Evolutionary conservation across 1,140 invertebrate genomes (phyloP).

Genomic region (Triops cancriformis): DNA sequence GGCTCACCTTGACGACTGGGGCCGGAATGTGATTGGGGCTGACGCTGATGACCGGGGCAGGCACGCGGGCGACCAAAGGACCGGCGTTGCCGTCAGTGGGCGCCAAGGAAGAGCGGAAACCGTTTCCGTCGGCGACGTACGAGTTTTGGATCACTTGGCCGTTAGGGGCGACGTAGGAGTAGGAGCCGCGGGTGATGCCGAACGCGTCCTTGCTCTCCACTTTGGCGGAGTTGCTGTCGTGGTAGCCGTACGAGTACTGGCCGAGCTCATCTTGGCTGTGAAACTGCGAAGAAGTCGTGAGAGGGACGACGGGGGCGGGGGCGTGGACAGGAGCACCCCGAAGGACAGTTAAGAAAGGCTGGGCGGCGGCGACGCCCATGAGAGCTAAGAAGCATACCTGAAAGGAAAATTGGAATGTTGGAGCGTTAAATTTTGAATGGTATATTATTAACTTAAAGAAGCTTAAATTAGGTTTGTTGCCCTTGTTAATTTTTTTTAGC

Average conservation of each 20-base stretch:
- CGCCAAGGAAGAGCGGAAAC: conserved; percentile 40
- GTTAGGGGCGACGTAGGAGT: conserved; percentile 51
- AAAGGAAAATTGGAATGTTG: not conserved
- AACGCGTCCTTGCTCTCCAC: conserved; percentile 28
- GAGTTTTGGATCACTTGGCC: conserved; percentile 51
- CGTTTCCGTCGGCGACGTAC: conserved; percentile 53
- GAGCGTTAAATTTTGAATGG: not conserved
- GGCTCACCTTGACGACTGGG: not conserved
- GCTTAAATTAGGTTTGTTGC: too few species aligned
- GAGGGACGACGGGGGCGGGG: conserved; percentile 16
- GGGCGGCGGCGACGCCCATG: not conserved
- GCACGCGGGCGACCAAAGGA: conserved; percentile 21
- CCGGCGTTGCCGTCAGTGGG: conserved; percentile 22
- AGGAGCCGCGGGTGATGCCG: conserved; percentile 26
- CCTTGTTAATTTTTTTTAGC: too few species aligned
- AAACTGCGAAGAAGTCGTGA: conserved; percentile 27
- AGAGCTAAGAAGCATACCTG: conserved; percentile 18
- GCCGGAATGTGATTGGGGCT: conserved; percentile 16
- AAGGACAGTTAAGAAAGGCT: not conserved
- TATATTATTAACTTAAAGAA: too few species aligned
- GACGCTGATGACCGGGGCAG: not conserved
- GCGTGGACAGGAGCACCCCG: not conserved
- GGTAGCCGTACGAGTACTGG: conserved; percentile 31
- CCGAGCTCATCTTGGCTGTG: conserved; percentile 33
- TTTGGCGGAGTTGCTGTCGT: conserved; percentile 27